These are phyloP conservation scores for Pithys albifrons DNA, from an alignment of 2,113 vertebrate genomes.

Conservation along the genomic window DNA sequence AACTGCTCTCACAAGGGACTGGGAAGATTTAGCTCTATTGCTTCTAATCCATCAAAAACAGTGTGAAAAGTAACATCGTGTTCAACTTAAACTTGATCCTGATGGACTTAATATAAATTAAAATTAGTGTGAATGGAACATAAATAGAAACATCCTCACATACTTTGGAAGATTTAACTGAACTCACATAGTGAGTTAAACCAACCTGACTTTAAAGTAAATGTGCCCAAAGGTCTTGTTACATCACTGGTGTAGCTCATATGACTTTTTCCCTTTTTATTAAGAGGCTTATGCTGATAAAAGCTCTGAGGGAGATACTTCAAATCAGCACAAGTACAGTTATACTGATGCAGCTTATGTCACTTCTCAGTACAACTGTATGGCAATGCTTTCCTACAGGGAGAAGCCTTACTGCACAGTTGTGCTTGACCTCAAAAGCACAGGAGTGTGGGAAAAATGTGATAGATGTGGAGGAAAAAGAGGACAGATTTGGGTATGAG, in stretches of 20 bases:
- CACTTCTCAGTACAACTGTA: not conserved
- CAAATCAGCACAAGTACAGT: not conserved
- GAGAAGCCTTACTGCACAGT: rapidly evolving
- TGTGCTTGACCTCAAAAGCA: not conserved
- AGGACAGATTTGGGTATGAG: not conserved
- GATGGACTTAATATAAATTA: constrained; percentile 26
- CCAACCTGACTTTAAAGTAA: not conserved
- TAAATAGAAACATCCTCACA: constrained; percentile 21
- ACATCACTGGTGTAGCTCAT: not conserved
- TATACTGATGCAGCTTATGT: not conserved
- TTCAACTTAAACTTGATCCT: constrained; percentile 14
- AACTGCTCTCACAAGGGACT: not conserved
- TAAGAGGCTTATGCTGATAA: constrained; percentile 25
- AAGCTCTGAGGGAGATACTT: not conserved
- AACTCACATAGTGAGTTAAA: constrained; percentile 10
- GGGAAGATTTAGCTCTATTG: not conserved
- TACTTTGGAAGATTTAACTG: not conserved
- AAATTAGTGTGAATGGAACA: not conserved
- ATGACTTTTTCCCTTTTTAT: not conserved
- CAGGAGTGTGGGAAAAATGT: not conserved
- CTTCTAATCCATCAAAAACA: constrained; percentile 16
- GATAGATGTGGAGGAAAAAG: not conserved
- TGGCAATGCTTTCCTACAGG: not conserved
- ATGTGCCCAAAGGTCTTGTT: constrained; percentile 4
- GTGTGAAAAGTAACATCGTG: not conserved